Conservation (phyloP, 2,888 invertebrate genomes). For the Nasonovia ribisnigri region DNA sequence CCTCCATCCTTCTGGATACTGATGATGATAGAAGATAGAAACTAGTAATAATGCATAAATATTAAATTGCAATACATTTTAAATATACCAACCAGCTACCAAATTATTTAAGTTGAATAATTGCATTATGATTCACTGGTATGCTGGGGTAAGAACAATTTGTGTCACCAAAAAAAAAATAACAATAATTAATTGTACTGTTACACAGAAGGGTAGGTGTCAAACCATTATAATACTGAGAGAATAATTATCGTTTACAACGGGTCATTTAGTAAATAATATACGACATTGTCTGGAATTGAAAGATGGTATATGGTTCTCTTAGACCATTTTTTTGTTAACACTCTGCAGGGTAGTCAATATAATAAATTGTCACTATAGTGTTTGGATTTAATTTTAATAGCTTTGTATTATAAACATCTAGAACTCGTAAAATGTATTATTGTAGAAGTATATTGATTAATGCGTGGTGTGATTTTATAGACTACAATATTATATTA, state of each 20-base stretch:
- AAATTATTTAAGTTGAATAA: not conserved
- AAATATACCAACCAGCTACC: not conserved
- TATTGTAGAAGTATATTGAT: not conserved
- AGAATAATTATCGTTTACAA: not conserved
- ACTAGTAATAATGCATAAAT: not conserved
- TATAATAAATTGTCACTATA: not conserved
- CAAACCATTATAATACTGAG: not conserved
- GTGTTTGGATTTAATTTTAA: not conserved
- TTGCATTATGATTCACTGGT: not conserved
- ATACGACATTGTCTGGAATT: not conserved
- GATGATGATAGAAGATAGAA: not conserved
- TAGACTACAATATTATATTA: not conserved
- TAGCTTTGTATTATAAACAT: not conserved
- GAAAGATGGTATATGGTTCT: not conserved
- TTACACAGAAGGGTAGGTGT: not conserved
- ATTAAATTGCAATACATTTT: not conserved
- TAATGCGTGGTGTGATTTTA: not conserved
- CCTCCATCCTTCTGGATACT: fast-evolving
- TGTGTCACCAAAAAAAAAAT: not conserved
- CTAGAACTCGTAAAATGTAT: not conserved
- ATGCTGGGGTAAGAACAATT: not conserved
- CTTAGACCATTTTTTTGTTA: not conserved
- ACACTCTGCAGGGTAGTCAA: not conserved
- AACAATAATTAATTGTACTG: not conserved
- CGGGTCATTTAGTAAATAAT: not conserved